phyloP scores from a whole-genome alignment of 2,113 vertebrate species.

The Phalacrocorax pelagicus region DNA sequence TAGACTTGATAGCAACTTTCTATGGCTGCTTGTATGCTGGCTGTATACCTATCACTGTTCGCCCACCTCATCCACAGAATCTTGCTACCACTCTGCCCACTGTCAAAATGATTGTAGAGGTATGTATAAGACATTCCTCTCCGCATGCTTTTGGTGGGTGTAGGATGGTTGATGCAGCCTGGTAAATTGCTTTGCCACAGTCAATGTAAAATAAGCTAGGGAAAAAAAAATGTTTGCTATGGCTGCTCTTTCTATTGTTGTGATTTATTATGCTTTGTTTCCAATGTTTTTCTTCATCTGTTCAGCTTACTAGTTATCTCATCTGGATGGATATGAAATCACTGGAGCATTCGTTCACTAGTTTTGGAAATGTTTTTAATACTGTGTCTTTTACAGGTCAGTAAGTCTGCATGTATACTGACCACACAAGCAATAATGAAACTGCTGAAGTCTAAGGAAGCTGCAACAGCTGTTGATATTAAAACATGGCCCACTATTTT shows the following conservation, averaged over 20 bases:
- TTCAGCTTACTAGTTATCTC: background rate
- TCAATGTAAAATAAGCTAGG: background rate
- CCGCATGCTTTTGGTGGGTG: background rate
- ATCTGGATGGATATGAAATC: background rate
- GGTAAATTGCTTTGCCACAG: background rate
- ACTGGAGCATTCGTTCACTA: background rate
- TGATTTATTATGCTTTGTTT: background rate
- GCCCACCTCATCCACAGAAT: constrained; percentile 94
- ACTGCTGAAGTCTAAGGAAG: constrained; percentile 94
- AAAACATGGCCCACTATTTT: constrained; percentile 93
- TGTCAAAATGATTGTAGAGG: constrained; percentile 98
- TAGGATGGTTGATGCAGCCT: background rate
- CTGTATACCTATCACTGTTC: constrained; percentile 90
- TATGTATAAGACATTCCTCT: constrained; percentile 18
- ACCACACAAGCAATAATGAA: constrained; percentile 95
- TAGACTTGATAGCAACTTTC: constrained; percentile 93
- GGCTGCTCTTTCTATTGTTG: background rate
- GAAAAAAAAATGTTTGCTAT: background rate
- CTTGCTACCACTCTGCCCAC: constrained; percentile 92
- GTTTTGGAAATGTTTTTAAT: background rate
- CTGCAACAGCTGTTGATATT: constrained; percentile 87
- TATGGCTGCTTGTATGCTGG: constrained; percentile 94
- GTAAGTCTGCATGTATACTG: constrained; percentile 92
- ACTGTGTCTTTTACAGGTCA: constrained; percentile 79
- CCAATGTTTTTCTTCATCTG: background rate